A percentile compares a stretch with the other conserved stretches of the same genome.
Conservation (phyloP, 2,888 invertebrate genomes). For the Epirrita christyi region DNA sequence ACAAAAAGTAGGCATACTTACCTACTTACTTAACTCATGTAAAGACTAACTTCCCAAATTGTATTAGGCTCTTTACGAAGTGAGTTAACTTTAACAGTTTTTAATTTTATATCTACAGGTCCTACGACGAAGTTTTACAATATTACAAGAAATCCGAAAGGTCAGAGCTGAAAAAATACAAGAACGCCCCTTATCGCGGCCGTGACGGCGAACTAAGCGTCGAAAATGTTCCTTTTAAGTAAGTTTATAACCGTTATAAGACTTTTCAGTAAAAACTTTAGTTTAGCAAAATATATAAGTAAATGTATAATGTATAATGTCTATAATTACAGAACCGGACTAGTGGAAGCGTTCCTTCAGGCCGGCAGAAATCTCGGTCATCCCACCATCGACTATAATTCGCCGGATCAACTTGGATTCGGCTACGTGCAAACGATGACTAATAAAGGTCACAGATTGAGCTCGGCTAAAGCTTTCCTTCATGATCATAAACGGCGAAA, state of each 20-base stretch:
- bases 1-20: too few species aligned
- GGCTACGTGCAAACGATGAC: slow-evolving; percentile 81
- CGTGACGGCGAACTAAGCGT: slow-evolving; percentile 86
- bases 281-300: slow-evolving; percentile 5
- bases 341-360: slow-evolving; percentile 84
- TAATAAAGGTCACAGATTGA: slow-evolving; percentile 86
- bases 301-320: not conserved
- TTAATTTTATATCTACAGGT: slow-evolving; percentile 74
- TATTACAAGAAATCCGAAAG: slow-evolving; percentile 87
- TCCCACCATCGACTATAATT: slow-evolving; percentile 86
- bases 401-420: slow-evolving; percentile 86
- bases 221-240: slow-evolving; percentile 86
- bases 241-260: slow-evolving; percentile 49
- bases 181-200: slow-evolving; percentile 82
- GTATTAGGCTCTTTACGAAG: slow-evolving; percentile 15
- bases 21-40: too few species aligned
- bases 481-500: slow-evolving; percentile 85
- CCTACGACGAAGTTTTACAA: slow-evolving; percentile 84
- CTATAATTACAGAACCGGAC: slow-evolving; percentile 69
- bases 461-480: slow-evolving; percentile 88
- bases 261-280: slow-evolving; percentile 36
- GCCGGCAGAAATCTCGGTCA: slow-evolving; percentile 85
- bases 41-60: slow-evolving; percentile 9
- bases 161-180: slow-evolving; percentile 75
- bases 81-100: slow-evolving; percentile 21